Base-by-base conservation (phyloP, 2,113 vertebrate genomes). In the Zosterops pallidus region DNA sequence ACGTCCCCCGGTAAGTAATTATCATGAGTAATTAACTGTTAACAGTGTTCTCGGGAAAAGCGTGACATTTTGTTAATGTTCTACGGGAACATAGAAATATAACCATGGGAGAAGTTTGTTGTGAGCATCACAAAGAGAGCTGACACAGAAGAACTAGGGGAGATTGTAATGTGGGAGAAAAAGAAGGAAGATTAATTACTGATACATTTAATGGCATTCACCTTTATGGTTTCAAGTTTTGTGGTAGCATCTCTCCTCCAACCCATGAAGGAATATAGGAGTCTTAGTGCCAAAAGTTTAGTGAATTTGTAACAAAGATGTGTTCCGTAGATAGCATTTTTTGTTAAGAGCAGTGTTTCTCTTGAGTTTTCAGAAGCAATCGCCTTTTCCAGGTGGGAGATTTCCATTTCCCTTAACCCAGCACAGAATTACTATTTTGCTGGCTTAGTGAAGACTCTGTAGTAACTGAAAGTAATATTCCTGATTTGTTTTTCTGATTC, bases 11-110 rank as follows among this genome's bases (percentile, higher is more conserved):
- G 55, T 56, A 25, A 28, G 41, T 25, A 80, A 62, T 87, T 95
- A 80, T 50, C 81, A 12, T 46, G 59, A 94, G 82, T 90, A 90
- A 96, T 91, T 90, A 90, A 83, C 85, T 70, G 63, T 59, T 95
- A 83, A 77, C 39, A 74, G 72, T 44, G 44, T 75, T 83, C 79
- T 94, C n/a, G 29, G 41, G 68, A 76, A 91, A 95, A 94, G 56
- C 4, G 0, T 49, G 72, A 83, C 53, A 81, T 86, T 93, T 86
- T 70, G 60, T 96, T 92, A 93, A 83, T 74, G 71, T 95, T 96
- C 79, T 88, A 47, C 63, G 29, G 60, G 22, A 88, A 83, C 53
- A 26, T 5, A 42, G 24, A 95, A 83, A 83, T 81, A 80, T 28
- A 89, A 92, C 59, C 79, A 68, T 59, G 82, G 75, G 67, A 96